Evolutionary conservation across 2,113 vertebrate genomes (phyloP).

Genomic region (Lasiurus cinereus): DNA sequence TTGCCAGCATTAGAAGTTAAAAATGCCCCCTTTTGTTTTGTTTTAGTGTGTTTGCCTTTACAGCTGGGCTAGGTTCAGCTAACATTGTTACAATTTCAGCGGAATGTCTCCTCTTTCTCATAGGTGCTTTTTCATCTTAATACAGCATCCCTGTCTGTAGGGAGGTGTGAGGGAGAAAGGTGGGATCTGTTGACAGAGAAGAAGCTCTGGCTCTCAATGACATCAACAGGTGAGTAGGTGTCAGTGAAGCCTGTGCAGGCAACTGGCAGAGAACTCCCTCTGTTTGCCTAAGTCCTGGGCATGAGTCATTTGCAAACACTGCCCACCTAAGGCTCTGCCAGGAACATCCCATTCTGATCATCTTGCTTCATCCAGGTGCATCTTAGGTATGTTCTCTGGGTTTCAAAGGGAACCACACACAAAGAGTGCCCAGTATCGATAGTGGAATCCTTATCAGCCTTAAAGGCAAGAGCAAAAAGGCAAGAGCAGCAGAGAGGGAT

Average conservation of each 20-base stretch:
- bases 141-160: neutral
- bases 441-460: neutral
- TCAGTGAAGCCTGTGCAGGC: slow-evolving; percentile 63
- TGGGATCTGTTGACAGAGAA: slow-evolving; percentile 21
- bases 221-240: slow-evolving; percentile 66
- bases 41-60: neutral
- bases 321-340: slow-evolving; percentile 22
- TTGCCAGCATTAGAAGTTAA: neutral
- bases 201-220: neutral
- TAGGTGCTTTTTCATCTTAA: neutral
- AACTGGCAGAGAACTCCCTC: slow-evolving; percentile 45
- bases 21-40: neutral
- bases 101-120: neutral
- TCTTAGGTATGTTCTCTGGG: neutral
- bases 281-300: slow-evolving; percentile 70
- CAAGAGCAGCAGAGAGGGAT: neutral
- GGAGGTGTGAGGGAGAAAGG: neutral
- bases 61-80: neutral
- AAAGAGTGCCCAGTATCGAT: fast-evolving
- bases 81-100: neutral
- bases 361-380: slow-evolving; percentile 9
- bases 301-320: slow-evolving; percentile 60
- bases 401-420: neutral
- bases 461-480: neutral
- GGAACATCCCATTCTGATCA: slow-evolving; percentile 59